Evolutionary conservation across 2,113 vertebrate species (phyloP), one percentile per base, ranked within the genome.

Genomic region (Sigmodon hispidus): DNA sequence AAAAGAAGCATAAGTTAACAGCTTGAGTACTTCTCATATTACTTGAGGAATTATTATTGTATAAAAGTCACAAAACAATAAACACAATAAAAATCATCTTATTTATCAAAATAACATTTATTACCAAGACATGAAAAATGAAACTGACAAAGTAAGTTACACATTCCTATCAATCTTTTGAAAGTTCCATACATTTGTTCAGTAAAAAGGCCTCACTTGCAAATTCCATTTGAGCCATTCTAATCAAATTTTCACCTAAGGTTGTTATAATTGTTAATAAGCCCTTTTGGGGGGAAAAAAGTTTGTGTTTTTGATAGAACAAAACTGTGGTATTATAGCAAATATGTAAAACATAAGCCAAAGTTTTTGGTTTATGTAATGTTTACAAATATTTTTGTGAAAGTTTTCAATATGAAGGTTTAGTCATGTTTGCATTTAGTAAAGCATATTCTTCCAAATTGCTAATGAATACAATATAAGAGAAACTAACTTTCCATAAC

Each of bases 81-180:
- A 95, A 86, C 40, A 22, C 81, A 83, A 95, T 95, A 94, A 94
- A 94, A 97, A 92, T 97, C 89, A 97, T 76, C 70, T 94, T 96
- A 90, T 96, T 97, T 97, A 95, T 96, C 95, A 92, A 97, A 97
- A 97, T 76, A 96, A 5, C 17, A 59, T 97, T 94, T 96, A 89
- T 36, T 96, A 89, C 16, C 4, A 92, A 89, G 83, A 96, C 84
- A 90, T 96, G 94, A 97, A 96, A 97, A 97, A 92, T 84, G 31
- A 63, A 98, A 63, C 26, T 96, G 77, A 96, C 80, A 93, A 96
- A 91, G 73, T 95, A 98, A 93, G 79, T 50, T 94, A 84, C 31
- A 63, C 55, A 93, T 96, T 57, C 43, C 88, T 87, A 63, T 97
- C 97, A 83, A 95, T 96, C 96, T 97, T 97, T 91, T 92, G 67